Evolutionary conservation across 92 coral and sea anemone genomes (phyloP), one percentile per base, ranked within the genome.

Genomic region (Nematostella vectensis): DNA sequence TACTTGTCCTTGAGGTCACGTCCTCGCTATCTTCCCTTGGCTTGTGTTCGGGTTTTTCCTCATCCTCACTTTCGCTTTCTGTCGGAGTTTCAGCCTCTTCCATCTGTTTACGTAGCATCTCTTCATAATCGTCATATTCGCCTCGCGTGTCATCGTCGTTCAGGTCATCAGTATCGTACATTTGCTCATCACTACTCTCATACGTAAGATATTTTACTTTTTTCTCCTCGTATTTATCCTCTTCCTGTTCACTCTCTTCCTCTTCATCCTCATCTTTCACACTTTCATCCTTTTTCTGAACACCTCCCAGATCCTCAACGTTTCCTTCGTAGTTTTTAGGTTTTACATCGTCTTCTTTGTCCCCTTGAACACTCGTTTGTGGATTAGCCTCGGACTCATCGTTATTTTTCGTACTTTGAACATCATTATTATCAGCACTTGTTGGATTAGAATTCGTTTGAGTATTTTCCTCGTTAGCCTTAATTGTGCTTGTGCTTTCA

Each of bases 91-190:
- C 65, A 4, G 67, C 67, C 36, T 65, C 60, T 17, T 55, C 67
- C 65, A 63, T 50, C 9, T 72, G 28, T 33, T 72, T 58, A 4
- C 54, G 29, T 4, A 63, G 25, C 15, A 47, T 33, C 20, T 67
- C 61, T 11, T 58, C 72, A 16, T 21, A 55, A 27, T 57, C 51
- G 30, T 67, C 38, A 24, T 29, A 40, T 27, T 76, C 69, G 31
- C 22, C 53, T 39, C 45, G 58, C 25, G 54, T 61, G 45, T 62
- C 61, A 10, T 47, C 58, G 11, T 57, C 40, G 31, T 62, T 27
- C 31, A 52, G 45, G 48, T 80, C 82, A 22, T 68, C 77, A 8
- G 77, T 53, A 11, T 59, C 55, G 43, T 57, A 58, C 2, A 42
- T 44, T 0, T 9, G 26, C n/a, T 59, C 74, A 11, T 74, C 68